These are phyloP conservation scores for Phocoena phocoena DNA, from an alignment of 2,113 vertebrate genomes.

Conservation along the genomic window DNA sequence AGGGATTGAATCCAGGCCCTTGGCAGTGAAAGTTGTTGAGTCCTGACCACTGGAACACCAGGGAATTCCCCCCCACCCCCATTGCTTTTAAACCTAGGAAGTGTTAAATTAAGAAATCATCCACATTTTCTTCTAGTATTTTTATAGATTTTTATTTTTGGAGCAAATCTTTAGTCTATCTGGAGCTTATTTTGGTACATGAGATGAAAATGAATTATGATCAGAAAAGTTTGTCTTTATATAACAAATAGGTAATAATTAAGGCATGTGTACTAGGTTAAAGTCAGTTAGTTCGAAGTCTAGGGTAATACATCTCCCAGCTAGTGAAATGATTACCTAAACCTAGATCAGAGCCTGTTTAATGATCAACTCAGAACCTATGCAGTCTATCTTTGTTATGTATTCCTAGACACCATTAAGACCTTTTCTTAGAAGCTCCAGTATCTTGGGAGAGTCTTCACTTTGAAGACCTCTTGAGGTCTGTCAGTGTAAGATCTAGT, in stretches of 20 bases:
- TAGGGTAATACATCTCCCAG: not conserved
- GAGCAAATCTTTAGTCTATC: not conserved
- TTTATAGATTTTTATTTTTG: constrained; percentile 9
- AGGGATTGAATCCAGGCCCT: no score
- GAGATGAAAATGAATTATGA: not conserved
- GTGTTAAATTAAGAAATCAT: not conserved
- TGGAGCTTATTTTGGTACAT: constrained; percentile 14
- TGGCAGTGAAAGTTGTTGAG: no score
- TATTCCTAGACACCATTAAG: not conserved
- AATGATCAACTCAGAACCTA: not conserved
- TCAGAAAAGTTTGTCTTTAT: constrained; percentile 11
- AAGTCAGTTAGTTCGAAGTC: not conserved
- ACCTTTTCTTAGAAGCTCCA: not conserved
- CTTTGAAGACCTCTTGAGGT: not conserved
- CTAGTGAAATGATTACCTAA: constrained; percentile 8
- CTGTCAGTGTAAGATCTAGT: not conserved
- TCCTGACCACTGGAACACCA: no score
- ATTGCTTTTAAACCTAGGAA: not conserved
- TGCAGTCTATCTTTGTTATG: not conserved
- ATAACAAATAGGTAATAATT: not conserved
- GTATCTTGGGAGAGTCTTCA: not conserved
- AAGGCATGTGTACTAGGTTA: not conserved
- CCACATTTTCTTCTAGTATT: constrained; percentile 21
- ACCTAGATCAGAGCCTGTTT: not conserved
- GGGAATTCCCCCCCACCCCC: no score